A percentile compares a stretch with the other conserved stretches of the same genome.
Evolutionary conservation across 2,113 vertebrate genomes (phyloP).

Genomic region (Murina feae): DNA sequence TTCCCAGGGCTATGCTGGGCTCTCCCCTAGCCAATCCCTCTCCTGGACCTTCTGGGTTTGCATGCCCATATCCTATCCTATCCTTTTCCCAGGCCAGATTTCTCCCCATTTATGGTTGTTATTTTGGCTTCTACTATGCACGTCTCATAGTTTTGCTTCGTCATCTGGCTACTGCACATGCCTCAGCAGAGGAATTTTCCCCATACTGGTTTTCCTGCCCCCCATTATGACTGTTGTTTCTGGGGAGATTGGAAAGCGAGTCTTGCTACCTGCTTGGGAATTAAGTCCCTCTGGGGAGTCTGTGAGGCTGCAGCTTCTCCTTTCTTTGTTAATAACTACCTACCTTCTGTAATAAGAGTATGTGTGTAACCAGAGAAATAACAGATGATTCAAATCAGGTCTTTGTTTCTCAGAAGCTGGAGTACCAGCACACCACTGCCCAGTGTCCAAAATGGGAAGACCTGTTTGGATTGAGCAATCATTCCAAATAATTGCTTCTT

Average conservation of each 20-base stretch:
- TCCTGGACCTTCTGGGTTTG: not conserved
- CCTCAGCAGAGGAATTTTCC: not conserved
- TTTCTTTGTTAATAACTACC: not conserved
- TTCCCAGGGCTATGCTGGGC: not conserved
- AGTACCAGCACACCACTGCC: not conserved
- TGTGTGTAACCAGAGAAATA: not conserved
- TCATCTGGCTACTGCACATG: not conserved
- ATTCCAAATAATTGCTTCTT: not conserved
- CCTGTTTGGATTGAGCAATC: accelerated
- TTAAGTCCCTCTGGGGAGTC: not conserved
- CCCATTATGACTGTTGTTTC: not conserved
- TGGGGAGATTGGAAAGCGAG: not conserved
- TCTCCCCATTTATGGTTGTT: not conserved
- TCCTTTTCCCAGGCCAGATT: not conserved
- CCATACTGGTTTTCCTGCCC: not conserved
- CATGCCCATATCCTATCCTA: not conserved
- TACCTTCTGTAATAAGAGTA: not conserved
- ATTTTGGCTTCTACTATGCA: not conserved
- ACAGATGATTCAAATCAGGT: not conserved
- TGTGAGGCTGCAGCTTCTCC: not conserved
- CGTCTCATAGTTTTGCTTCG: not conserved
- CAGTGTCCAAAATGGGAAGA: not conserved
- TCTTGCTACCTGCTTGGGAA: not conserved
- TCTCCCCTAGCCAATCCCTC: not conserved
- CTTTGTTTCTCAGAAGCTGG: not conserved